Evolutionary conservation across 2,113 vertebrate species (phyloP).

Genomic region (Onychorhynchus coronatus): DNA sequence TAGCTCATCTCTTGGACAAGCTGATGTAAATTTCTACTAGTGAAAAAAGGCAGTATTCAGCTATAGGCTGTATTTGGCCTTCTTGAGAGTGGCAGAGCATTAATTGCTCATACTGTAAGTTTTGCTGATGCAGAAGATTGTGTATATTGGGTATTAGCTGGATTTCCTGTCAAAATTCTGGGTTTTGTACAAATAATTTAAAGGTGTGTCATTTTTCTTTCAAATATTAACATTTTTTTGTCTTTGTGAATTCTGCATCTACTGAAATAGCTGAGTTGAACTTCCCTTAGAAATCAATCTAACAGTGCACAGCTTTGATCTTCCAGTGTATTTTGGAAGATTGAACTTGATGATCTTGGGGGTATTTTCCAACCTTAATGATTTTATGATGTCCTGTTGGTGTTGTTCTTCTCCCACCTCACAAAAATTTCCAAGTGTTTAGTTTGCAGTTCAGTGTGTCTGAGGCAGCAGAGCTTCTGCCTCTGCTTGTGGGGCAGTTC

Average conservation of each 20-base stretch:
- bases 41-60: not conserved
- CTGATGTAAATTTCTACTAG: not conserved
- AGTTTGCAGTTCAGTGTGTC: not conserved
- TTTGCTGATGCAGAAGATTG: not conserved
- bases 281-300: not conserved
- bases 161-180: not conserved
- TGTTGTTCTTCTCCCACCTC: not conserved
- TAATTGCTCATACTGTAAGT: not conserved
- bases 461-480: not conserved
- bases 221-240: not conserved
- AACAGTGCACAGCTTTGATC: not conserved
- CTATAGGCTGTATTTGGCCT: not conserved
- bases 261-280: not conserved
- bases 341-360: not conserved
- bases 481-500: not conserved
- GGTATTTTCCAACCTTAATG: not conserved
- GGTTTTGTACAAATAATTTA: not conserved
- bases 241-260: not conserved
- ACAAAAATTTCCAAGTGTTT: not conserved
- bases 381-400: not conserved
- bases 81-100: not conserved
- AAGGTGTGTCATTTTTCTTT: not conserved
- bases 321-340: not conserved
- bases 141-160: not conserved
- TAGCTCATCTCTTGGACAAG: not conserved